Conservation (phyloP, 2,888 invertebrate genomes). For the Trisateles emortualis region DNA sequence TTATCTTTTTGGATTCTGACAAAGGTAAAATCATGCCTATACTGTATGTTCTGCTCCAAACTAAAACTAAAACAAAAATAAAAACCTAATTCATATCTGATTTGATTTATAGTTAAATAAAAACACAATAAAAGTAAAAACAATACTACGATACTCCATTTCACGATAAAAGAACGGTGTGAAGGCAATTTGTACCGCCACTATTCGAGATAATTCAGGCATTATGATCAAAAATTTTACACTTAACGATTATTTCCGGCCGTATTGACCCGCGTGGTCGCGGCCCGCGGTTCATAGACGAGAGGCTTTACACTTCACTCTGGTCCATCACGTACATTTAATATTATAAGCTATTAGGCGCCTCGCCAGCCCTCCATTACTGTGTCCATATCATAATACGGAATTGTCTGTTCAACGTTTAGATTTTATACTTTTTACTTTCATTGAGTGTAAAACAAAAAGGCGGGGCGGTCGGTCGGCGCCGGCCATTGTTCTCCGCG, state of each 20-base stretch:
- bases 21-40: too few relatives aligned
- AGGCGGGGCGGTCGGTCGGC: slow-evolving; percentile 81
- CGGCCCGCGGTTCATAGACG: slow-evolving; percentile 38
- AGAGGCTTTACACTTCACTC: slow-evolving; percentile 48
- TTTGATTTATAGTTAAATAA: slow-evolving; percentile 5
- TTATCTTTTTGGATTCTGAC: too few relatives aligned
- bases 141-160: slow-evolving; percentile 25
- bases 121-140: slow-evolving; percentile 9
- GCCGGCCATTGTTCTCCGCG: slow-evolving; percentile 84
- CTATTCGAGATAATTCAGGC: slow-evolving; percentile 40
- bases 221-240: slow-evolving; percentile 52
- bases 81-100: slow-evolving; percentile 1
- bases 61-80: neutral
- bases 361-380: slow-evolving; percentile 82
- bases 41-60: neutral
- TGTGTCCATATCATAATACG: slow-evolving; percentile 86
- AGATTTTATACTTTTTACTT: slow-evolving; percentile 84
- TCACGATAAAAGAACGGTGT: slow-evolving; percentile 23
- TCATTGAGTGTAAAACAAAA: slow-evolving; percentile 80
- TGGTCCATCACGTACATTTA: slow-evolving; percentile 80
- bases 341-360: slow-evolving; percentile 85
- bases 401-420: slow-evolving; percentile 82
- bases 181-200: slow-evolving; percentile 31
- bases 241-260: slow-evolving; percentile 72
- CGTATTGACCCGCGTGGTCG: slow-evolving; percentile 53